phyloP scores from a whole-genome alignment of 2,113 vertebrate species.

The Promerops cafer region DNA sequence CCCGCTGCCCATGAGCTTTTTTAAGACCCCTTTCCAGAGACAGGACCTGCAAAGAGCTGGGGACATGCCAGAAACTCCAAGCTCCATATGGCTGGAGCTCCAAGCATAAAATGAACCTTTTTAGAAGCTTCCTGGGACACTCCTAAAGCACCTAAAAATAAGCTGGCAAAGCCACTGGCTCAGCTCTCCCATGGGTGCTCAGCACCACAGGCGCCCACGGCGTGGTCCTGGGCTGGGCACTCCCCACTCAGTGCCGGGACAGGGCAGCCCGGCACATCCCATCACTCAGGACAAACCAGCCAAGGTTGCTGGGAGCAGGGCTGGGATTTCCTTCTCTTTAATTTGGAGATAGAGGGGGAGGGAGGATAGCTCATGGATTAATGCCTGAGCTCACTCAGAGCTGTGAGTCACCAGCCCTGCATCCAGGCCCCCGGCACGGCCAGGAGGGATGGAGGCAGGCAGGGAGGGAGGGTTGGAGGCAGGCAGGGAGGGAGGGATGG shows the following conservation, averaged over 20 bases:
- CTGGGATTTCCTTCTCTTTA: not conserved
- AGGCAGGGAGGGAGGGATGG: not conserved
- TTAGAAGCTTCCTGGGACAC: not conserved
- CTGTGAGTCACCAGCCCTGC: not conserved
- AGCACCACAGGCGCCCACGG: not conserved
- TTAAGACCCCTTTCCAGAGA: not conserved
- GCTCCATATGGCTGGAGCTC: not conserved
- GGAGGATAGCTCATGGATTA: not conserved
- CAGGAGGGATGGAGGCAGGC: not conserved
- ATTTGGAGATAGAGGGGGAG: not conserved
- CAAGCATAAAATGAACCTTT: not conserved
- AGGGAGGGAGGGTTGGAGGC: not conserved
- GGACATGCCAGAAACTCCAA: not conserved
- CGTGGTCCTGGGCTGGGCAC: accelerated
- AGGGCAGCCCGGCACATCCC: not conserved
- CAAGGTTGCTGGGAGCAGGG: not conserved
- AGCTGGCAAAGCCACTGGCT: not conserved
- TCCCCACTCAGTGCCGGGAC: not conserved
- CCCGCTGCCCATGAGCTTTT: accelerated
- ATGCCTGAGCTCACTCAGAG: not conserved
- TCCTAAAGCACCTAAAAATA: not conserved
- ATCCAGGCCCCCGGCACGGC: not conserved
- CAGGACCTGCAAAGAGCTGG: not conserved
- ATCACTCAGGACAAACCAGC: not conserved
- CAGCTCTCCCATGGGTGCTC: not conserved